phyloP scores from a whole-genome alignment of 35 echinoderm and acorn worm genomes.

The Patiria miniata region DNA sequence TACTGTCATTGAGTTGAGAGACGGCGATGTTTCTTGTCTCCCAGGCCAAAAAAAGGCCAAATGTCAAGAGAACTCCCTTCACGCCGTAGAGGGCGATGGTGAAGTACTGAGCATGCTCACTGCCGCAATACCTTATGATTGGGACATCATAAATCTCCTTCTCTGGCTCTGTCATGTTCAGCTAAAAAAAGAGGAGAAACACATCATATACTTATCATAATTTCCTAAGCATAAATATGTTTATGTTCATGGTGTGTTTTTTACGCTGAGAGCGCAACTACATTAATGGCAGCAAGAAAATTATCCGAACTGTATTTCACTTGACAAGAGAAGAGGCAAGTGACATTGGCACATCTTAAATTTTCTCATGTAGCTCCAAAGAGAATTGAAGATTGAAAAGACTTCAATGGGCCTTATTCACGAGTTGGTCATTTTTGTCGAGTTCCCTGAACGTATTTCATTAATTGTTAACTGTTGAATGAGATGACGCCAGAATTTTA shows the following conservation, averaged over 20 bases:
- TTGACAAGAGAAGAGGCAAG: no score
- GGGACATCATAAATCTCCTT: conserved; percentile 17
- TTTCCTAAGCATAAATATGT: not conserved
- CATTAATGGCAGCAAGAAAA: no score
- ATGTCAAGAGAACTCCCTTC: conserved; percentile 7
- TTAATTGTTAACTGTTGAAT: no score
- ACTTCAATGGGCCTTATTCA: no score
- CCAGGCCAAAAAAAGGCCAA: conserved; percentile 62
- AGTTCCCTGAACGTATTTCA: no score
- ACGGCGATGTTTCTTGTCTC: conserved; percentile 45
- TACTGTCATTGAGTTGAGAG: conserved; percentile 57
- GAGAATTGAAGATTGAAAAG: no score
- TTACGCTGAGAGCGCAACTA: not conserved
- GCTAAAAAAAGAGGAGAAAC: not conserved
- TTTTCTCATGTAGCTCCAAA: no score
- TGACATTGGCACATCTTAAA: no score
- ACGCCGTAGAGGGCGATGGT: not conserved
- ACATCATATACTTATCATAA: not conserved
- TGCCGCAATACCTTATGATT: not conserved
- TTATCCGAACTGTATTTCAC: no score
- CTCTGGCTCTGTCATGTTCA: conserved; percentile 15
- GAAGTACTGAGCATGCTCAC: not conserved
- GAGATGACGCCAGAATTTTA: no score
- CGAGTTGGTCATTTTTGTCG: no score
- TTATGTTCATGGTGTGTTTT: not conserved